Evolutionary conservation across 1,140 invertebrate genomes (phyloP).

Genomic region (Drosophila pandora): DNA sequence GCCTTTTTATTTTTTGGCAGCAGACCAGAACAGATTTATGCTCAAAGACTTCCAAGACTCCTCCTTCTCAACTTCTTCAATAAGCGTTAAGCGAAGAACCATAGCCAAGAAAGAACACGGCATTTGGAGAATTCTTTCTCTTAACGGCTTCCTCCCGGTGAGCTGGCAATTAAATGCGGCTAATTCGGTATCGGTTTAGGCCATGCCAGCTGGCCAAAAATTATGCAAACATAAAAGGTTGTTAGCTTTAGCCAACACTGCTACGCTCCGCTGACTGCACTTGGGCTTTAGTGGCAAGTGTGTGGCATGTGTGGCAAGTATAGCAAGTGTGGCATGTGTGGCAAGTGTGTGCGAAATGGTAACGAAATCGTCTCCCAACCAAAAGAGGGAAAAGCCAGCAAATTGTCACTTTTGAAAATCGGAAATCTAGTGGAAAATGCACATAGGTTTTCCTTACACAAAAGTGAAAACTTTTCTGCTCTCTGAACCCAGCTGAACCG

Average conservation of each 20-base stretch:
- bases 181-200: conserved; percentile 58
- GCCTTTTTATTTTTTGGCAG: conserved; percentile 57
- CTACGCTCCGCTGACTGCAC: conserved; percentile 50
- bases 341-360: conserved; percentile 17
- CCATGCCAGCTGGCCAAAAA: conserved; percentile 26
- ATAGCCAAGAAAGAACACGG: neutral
- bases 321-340: conserved; percentile 31
- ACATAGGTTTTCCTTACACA: conserved; percentile 57
- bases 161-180: conserved; percentile 57
- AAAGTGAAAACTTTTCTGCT: conserved; percentile 79
- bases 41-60: conserved; percentile 31
- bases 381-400: neutral
- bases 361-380: neutral
- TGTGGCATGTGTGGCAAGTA: conserved; percentile 16
- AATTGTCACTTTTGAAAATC: conserved; percentile 62
- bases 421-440: conserved; percentile 36
- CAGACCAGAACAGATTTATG: conserved; percentile 79
- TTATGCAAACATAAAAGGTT: conserved; percentile 67
- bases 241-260: conserved; percentile 47
- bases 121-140: neutral
- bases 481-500: conserved; percentile 38
- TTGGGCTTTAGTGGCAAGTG: conserved; percentile 13
- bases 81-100: conserved; percentile 25
- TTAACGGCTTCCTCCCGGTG: conserved; percentile 45
- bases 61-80: conserved; percentile 20